Evolutionary conservation across 2,888 invertebrate species (phyloP).

Genomic region (Platynereis dumerilii): DNA sequence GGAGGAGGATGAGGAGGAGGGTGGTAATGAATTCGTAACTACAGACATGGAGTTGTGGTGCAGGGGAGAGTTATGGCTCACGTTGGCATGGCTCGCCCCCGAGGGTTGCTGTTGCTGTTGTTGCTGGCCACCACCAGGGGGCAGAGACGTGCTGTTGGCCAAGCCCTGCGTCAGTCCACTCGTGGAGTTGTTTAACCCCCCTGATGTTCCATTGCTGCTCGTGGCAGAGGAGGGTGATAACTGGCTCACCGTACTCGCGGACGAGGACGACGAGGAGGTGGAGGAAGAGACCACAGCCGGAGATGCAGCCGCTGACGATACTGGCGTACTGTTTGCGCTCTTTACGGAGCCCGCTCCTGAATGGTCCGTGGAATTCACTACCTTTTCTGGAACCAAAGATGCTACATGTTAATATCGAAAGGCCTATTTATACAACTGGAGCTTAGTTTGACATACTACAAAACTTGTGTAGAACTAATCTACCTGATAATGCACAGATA

Average conservation of each 20-base stretch:
- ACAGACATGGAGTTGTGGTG: constrained; percentile 50
- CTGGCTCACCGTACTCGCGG: constrained; percentile 11
- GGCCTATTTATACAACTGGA: too few relatives aligned
- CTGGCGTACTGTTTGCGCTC: constrained; percentile 19
- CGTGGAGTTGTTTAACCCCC: not conserved
- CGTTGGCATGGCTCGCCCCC: constrained; percentile 41
- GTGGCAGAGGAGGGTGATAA: constrained; percentile 2
- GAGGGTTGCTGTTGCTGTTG: constrained; percentile 27
- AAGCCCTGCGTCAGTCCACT: not conserved
- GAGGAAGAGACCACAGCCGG: not conserved
- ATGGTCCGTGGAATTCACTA: constrained; percentile 55
- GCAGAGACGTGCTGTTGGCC: constrained; percentile 1
- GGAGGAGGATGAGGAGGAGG: constrained; percentile 9
- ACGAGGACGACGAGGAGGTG: constrained; percentile 20
- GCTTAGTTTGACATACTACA: too few relatives aligned
- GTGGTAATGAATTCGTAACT: constrained; percentile 49
- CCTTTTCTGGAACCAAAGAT: constrained; percentile 48
- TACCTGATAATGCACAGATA: too few relatives aligned
- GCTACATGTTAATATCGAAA: too few relatives aligned
- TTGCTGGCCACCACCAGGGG: constrained; percentile 25
- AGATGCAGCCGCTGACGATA: constrained; percentile 16
- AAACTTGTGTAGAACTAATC: too few relatives aligned
- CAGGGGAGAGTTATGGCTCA: constrained; percentile 40
- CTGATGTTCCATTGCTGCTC: too few relatives aligned
- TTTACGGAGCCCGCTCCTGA: constrained; percentile 36